Base-by-base conservation (phyloP, 2,888 invertebrate genomes). In the Patella ulyssiponensis region DNA sequence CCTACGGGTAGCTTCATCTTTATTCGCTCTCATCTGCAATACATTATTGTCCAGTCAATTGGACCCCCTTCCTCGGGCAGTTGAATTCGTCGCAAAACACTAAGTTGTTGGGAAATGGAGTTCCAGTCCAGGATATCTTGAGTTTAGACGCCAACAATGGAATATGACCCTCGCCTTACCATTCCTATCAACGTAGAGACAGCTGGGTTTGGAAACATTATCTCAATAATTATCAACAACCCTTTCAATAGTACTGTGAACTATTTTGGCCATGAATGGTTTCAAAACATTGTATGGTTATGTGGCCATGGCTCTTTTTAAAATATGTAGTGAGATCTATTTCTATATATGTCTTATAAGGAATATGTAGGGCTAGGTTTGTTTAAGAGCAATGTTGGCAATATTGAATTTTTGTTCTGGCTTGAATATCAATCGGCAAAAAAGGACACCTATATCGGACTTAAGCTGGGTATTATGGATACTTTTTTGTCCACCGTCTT, bases 351-450 rank as follows among this genome's bases (percentile, higher is more conserved):
- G n/a, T n/a, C n/a, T n/a, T n/a, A n/a, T n/a, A n/a, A n/a, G n/a
- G n/a, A n/a, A n/a, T n/a, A n/a, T n/a, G n/a, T n/a, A n/a, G n/a
- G n/a, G n/a, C n/a, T n/a, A n/a, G n/a, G n/a, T n/a, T n/a, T n/a
- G n/a, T 74, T 56, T n/a, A 9, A 64, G 11, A 33, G 44, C 74
- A 74, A 33, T 56, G 74, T 17, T 64, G 74, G 74, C 64, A 1
- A 15, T 9, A 74, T 64, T 15, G 70, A 75, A 69, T 70, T 70
- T 75, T 75, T 75, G 53, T 69, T 72, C 52, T 75, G 69, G 51
- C 53, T 58, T 27, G 74, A 56, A 33, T 64, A 74, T 64, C 58
- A 27, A 54, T 74, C 64, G n/a, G 74, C 54, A 11, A 74, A 33
- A 9, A 74, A 74, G 17, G n/a, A 33, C 11, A 74, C 64, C 14